Evolutionary conservation across 2,113 vertebrate species (phyloP).

Genomic region (Rhegmatorhina hoffmannsi): DNA sequence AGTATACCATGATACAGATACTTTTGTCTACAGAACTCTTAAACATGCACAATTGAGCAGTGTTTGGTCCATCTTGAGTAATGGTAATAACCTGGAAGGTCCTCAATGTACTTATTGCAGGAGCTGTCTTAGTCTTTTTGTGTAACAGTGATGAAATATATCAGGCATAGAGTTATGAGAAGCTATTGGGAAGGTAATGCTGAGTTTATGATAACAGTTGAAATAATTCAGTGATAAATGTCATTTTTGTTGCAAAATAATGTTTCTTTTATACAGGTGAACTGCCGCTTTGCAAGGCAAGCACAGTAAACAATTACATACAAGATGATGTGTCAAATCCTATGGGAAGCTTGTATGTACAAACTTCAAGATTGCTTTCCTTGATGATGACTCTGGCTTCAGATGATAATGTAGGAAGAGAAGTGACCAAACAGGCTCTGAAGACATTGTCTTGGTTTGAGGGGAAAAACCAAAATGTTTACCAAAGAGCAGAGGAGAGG

Average conservation of each 20-base stretch:
- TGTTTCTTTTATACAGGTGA: conserved; percentile 75
- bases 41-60: background rate
- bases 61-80: background rate
- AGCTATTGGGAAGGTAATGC: background rate
- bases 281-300: conserved; percentile 81
- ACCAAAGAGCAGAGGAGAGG: too few relatives aligned
- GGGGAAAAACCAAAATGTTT: too few relatives aligned
- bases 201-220: background rate
- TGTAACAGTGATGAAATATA: background rate
- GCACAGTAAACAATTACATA: conserved; percentile 77
- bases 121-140: background rate
- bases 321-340: conserved; percentile 83
- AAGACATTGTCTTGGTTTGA: background rate
- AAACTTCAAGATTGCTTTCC: conserved; percentile 86
- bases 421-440: background rate
- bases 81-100: background rate
- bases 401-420: conserved; percentile 76
- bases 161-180: background rate
- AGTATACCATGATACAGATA: background rate
- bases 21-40: background rate
- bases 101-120: background rate
- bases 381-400: conserved; percentile 72
- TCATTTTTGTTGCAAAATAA: background rate
- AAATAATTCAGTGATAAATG: background rate
- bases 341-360: conserved; percentile 85